A percentile compares a stretch with the other conserved stretches of the same genome.
Conservation (phyloP, 2,797 vertebrate genomes). For the Myotis pilosus region DNA sequence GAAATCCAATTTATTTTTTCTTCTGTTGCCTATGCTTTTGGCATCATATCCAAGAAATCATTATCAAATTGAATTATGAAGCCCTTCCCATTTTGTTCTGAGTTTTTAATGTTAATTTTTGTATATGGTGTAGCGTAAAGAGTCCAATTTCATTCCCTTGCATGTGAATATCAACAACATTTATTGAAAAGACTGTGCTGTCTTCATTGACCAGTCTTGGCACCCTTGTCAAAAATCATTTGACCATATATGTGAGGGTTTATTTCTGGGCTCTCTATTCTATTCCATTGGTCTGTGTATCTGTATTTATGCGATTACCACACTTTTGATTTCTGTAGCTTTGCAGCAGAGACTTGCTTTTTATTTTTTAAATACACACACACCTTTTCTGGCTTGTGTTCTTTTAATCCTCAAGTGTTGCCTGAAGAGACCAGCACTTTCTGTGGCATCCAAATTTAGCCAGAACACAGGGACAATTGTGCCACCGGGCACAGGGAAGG, state of each 20-base stretch:
- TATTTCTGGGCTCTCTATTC: conserved; percentile 2
- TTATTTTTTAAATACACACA: neutral
- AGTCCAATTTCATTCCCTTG: neutral
- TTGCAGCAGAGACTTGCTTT: neutral
- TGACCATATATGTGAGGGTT: neutral
- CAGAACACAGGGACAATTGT: neutral
- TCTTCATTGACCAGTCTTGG: neutral
- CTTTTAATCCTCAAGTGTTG: neutral
- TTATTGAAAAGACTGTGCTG: neutral
- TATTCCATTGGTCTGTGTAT: neutral
- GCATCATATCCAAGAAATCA: neutral
- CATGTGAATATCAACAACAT: neutral
- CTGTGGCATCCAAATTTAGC: neutral
- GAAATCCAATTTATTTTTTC: neutral
- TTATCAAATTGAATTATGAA: neutral
- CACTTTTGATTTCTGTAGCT: neutral
- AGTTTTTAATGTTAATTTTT: conserved; percentile 43
- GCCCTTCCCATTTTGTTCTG: neutral
- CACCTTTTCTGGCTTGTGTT: neutral
- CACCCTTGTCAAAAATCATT: neutral
- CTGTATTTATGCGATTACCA: neutral
- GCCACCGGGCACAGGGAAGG: neutral
- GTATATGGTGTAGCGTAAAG: neutral
- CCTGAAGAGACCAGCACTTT: neutral
- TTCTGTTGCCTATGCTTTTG: conserved; percentile 12